Percentiles rank a stretch among this genome's conserved stretches.
phyloP scores from a whole-genome alignment of 2,888 invertebrate species.

The Aproaerema taeniolella region DNA sequence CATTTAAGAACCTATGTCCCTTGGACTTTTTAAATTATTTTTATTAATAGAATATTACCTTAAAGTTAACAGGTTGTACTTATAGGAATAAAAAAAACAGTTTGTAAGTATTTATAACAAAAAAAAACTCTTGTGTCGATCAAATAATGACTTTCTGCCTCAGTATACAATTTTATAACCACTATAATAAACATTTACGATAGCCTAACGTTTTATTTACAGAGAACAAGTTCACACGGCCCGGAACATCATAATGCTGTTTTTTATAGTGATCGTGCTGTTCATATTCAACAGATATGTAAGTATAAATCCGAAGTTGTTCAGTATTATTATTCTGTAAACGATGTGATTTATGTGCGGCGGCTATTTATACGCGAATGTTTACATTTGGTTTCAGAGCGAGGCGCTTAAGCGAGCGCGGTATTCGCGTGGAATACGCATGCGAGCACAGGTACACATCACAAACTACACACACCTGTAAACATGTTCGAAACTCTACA shows the following conservation, averaged over 20 bases:
- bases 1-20: too few species aligned
- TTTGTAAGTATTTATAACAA: too few species aligned
- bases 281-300: constrained; percentile 69
- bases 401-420: constrained; percentile 89
- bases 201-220: too few species aligned
- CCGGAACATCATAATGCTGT: constrained; percentile 63
- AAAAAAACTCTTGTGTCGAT: too few species aligned
- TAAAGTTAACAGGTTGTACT: too few species aligned
- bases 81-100: too few species aligned
- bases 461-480: neutral
- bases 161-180: too few species aligned
- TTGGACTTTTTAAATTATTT: too few species aligned
- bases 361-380: constrained; percentile 28
- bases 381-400: constrained; percentile 40
- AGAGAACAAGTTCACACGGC: constrained; percentile 49
- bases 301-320: constrained; percentile 40
- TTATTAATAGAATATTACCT: too few species aligned
- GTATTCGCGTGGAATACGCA: constrained; percentile 92
- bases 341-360: constrained; percentile 13
- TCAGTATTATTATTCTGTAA: constrained; percentile 8
- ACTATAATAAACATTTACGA: too few species aligned
- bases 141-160: too few species aligned
- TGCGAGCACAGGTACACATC: constrained; percentile 76
- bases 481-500: too few species aligned
- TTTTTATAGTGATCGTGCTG: constrained; percentile 50